phyloP scores from a whole-genome alignment of 2,797 vertebrate genomes.

The Acomys russatus region DNA sequence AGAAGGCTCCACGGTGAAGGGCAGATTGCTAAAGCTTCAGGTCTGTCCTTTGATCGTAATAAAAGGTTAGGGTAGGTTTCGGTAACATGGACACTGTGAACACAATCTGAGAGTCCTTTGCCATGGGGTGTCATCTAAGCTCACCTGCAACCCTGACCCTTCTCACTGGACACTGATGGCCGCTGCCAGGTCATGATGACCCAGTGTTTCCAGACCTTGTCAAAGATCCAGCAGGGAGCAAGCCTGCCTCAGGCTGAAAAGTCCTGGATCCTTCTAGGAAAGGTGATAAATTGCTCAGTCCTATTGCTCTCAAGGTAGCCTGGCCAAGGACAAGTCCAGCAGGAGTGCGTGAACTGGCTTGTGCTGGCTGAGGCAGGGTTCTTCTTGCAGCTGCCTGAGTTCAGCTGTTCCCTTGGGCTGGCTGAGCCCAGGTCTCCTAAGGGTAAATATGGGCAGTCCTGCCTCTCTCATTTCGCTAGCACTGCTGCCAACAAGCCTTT shows the following conservation, averaged over 20 bases:
- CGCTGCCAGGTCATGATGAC: not conserved
- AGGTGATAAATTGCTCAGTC: not conserved
- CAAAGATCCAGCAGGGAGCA: not conserved
- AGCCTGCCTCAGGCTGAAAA: not conserved
- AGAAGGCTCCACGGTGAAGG: not conserved
- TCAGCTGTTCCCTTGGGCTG: not conserved
- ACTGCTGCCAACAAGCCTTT: not conserved
- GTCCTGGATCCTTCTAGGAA: not conserved
- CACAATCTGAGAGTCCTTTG: not conserved
- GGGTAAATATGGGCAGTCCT: not conserved
- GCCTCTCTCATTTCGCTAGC: not conserved
- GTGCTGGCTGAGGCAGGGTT: fast-evolving
- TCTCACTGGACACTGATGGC: fast-evolving
- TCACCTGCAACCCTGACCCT: not conserved
- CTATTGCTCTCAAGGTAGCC: not conserved
- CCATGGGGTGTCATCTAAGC: no score
- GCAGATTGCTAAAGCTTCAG: not conserved
- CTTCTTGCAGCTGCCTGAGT: not conserved
- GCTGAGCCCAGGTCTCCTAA: not conserved
- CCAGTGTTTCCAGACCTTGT: not conserved
- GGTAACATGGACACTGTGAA: not conserved
- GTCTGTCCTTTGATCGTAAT: not conserved
- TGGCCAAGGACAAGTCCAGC: fast-evolving
- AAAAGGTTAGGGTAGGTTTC: not conserved
- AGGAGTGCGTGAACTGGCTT: not conserved